Evolutionary conservation across 1,140 invertebrate genomes (phyloP), one percentile per base, ranked within the genome.

Genomic region (Phymastichus coffea): DNA sequence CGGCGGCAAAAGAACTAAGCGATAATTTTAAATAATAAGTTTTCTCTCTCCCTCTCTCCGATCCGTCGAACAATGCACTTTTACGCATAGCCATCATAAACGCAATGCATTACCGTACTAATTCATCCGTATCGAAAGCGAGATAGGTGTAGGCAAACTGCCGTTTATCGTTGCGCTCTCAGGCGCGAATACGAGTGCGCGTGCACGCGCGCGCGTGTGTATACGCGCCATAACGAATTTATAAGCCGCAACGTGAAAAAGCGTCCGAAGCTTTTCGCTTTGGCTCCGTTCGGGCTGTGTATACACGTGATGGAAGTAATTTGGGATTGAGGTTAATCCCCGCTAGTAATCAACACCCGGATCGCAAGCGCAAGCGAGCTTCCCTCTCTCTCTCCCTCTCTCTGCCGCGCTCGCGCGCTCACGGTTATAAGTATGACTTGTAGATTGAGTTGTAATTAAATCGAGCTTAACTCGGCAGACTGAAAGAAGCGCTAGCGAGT

Each of bases 291-390:
- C 30, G 3, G 19, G 14, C 20, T n/a, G 12, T 25, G 19, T 51
- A 12, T 22, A 19, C n/a, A n/a, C n/a, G 26, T 41, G 52, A 55
- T 49, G 52, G 40, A 57, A 62, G 60, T 62, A 57, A 62, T 62
- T 62, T 55, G 35, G 54, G 40, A 62, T 62, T 57, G 47, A 47
- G 60, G 60, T 57, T 62, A 62, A 62, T 62, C 60, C 60, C 48
- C 48, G 28, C 30, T 49, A 43, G 60, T 62, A 57, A 62, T 62
- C 60, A 62, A 62, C 53, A 48, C 44, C 49, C 22, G 38, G 23
- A 33, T 41, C 9, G 38, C 48, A 30, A 59, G 43, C 47, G 47
- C n/a, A n/a, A n/a, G n/a, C n/a, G n/a, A n/a, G n/a, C n/a, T n/a
- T n/a, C n/a, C n/a, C n/a, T n/a, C n/a, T n/a, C n/a, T n/a, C n/a